A percentile compares a stretch with the other conserved stretches of the same genome.
These are phyloP conservation scores for Bradysia coprophila DNA, from an alignment of 1,140 invertebrate genomes.

Conservation along the genomic window DNA sequence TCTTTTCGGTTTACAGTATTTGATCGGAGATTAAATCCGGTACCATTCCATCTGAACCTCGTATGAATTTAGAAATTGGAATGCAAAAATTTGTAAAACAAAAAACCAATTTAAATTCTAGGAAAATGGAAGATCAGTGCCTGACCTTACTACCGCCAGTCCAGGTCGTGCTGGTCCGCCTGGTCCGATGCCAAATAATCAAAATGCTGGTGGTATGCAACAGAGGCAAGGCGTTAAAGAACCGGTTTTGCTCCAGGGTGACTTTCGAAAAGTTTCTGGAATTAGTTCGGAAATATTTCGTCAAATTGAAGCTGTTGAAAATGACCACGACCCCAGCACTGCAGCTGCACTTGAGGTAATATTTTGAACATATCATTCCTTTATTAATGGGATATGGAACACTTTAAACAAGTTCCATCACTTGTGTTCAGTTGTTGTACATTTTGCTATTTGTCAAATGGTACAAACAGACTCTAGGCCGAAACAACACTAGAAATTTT, in stretches of 20 bases:
- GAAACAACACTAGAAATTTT: neutral
- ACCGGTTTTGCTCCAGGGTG: conserved; percentile 81
- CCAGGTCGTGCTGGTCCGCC: conserved; percentile 66
- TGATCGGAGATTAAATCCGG: too few relatives aligned
- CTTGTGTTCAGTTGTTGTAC: too few relatives aligned
- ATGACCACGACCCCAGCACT: conserved; percentile 81
- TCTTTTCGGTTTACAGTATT: too few relatives aligned
- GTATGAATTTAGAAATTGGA: too few relatives aligned
- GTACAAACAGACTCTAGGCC: too few relatives aligned
- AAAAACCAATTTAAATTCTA: conserved; percentile 24
- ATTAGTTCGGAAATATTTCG: conserved; percentile 91
- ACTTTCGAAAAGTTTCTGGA: conserved; percentile 78
- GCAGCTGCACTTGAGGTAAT: conserved; percentile 68
- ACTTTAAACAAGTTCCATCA: neutral
- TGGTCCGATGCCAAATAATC: conserved; percentile 36
- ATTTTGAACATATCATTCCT: conserved; percentile 5
- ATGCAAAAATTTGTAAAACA: too few relatives aligned
- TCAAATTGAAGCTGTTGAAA: conserved; percentile 88
- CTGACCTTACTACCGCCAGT: conserved; percentile 62
- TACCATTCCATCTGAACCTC: too few relatives aligned
- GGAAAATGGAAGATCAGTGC: conserved; percentile 73
- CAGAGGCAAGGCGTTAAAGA: conserved; percentile 39
- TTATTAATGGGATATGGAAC: neutral
- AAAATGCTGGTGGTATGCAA: conserved; percentile 24
- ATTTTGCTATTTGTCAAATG: too few relatives aligned